Conservation (phyloP, 2,888 invertebrate species). For the Himalopsyche kuldschensis region DNA sequence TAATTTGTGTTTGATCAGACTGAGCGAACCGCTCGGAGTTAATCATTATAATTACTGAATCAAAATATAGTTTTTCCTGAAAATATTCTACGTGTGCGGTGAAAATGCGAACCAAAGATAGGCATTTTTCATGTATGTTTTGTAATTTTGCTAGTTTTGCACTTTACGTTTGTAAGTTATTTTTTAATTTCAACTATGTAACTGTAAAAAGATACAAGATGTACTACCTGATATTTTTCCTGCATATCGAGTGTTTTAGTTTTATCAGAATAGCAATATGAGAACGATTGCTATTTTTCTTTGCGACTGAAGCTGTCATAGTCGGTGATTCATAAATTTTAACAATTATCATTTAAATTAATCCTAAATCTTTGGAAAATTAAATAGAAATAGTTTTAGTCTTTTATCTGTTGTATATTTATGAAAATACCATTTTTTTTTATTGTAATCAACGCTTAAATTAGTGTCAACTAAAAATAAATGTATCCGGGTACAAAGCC, state of each 20-base stretch:
- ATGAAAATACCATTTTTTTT: neutral
- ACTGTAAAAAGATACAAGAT: neutral
- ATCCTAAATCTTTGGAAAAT: neutral
- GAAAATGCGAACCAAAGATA: slow-evolving; percentile 32
- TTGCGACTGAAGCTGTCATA: no score
- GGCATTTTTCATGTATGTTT: slow-evolving; percentile 20
- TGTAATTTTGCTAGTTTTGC: neutral
- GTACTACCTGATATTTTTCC: neutral
- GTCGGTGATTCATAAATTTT: neutral
- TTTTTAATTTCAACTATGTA: neutral
- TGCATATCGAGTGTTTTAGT: neutral
- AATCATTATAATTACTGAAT: neutral
- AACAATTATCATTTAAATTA: neutral
- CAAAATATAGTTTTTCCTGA: neutral
- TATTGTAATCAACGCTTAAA: neutral
- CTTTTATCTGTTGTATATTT: neutral
- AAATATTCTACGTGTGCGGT: neutral
- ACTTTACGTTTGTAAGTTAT: neutral
- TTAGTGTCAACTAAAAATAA: neutral
- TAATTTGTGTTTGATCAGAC: neutral
- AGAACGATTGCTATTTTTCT: no score
- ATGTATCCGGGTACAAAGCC: neutral
- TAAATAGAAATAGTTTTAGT: neutral
- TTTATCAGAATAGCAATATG: neutral
- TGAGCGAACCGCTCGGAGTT: neutral